These are phyloP conservation scores for Neolamprologus caudopunctatus DNA, from an alignment of 2,113 vertebrate species.

Conservation along the genomic window DNA sequence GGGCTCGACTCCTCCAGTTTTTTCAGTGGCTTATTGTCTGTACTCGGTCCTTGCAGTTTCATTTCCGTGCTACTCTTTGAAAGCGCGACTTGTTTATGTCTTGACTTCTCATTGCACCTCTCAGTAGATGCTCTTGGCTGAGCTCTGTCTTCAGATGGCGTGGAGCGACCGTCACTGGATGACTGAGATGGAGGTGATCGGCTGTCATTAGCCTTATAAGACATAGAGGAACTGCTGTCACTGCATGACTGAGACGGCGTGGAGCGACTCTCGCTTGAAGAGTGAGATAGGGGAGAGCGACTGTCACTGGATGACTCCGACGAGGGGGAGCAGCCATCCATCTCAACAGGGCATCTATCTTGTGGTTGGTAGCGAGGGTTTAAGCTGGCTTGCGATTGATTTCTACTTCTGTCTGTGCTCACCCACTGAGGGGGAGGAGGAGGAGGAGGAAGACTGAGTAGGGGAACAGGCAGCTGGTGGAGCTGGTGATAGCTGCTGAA, in stretches of 20 bases:
- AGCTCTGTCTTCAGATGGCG: constrained; percentile 53
- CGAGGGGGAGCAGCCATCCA: constrained; percentile 30
- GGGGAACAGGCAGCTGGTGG: constrained; percentile 69
- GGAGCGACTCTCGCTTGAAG: constrained; percentile 65
- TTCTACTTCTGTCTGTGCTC: not conserved
- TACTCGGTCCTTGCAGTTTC: constrained; percentile 19
- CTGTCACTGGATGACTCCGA: constrained; percentile 63
- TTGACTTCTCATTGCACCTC: constrained; percentile 68
- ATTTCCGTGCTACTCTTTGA: constrained; percentile 34
- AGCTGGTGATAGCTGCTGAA: constrained; percentile 78
- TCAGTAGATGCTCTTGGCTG: constrained; percentile 62
- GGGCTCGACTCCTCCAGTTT: constrained; percentile 51
- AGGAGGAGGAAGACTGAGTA: constrained; percentile 67
- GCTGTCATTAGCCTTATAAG: not conserved
- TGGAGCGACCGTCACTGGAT: constrained; percentile 59
- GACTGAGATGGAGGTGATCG: constrained; percentile 55
- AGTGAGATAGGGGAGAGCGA: constrained; percentile 63
- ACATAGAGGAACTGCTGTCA: not conserved
- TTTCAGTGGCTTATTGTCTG: constrained; percentile 43
- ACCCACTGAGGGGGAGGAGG: constrained; percentile 44
- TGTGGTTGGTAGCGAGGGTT: constrained; percentile 22
- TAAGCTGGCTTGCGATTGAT: not conserved
- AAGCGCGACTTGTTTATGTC: constrained; percentile 26
- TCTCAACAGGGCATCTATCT: constrained; percentile 67
- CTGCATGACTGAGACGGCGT: not conserved